These are phyloP conservation scores for Laupala kohalensis DNA, from an alignment of 1,140 invertebrate genomes.

Conservation along the genomic window DNA sequence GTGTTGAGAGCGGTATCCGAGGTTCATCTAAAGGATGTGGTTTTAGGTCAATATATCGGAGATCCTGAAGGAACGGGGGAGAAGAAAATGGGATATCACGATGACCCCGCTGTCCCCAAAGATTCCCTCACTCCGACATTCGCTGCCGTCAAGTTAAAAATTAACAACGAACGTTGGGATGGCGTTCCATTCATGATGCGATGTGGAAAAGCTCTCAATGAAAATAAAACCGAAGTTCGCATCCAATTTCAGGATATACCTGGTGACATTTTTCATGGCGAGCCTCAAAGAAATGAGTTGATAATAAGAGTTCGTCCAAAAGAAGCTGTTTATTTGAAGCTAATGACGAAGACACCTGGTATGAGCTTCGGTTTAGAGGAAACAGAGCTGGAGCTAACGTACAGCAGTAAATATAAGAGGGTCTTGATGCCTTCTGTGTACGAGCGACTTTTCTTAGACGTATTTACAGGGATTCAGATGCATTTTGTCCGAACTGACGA, in stretches of 20 bases:
- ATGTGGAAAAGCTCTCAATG: conserved; percentile 97
- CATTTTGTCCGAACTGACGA: conserved; percentile 55
- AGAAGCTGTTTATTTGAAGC: conserved; percentile 94
- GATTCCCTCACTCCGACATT: conserved; percentile 89
- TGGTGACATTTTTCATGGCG: conserved; percentile 89
- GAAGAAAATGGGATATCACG: conserved; percentile 71
- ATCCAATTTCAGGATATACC: conserved; percentile 93
- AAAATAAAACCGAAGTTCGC: conserved; percentile 94
- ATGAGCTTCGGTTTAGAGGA: conserved; percentile 94
- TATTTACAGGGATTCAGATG: conserved; percentile 51
- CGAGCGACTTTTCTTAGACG: conserved; percentile 51
- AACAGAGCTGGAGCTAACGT: conserved; percentile 95
- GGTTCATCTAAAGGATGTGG: conserved; percentile 48
- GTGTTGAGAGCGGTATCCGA: too few species aligned
- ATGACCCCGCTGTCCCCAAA: conserved; percentile 86
- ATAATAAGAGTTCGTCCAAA: conserved; percentile 96
- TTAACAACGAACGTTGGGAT: conserved; percentile 98
- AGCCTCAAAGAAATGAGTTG: conserved; percentile 87
- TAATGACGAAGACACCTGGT: conserved; percentile 96
- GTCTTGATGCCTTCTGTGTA: conserved; percentile 52
- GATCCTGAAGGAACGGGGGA: conserved; percentile 66
- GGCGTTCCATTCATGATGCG: conserved; percentile 94
- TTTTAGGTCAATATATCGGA: conserved; percentile 96
- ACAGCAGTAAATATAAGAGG: conserved; percentile 77
- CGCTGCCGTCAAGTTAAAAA: conserved; percentile 73